Conservation (phyloP, 2,113 vertebrate species). For the Elanoides forficatus region DNA sequence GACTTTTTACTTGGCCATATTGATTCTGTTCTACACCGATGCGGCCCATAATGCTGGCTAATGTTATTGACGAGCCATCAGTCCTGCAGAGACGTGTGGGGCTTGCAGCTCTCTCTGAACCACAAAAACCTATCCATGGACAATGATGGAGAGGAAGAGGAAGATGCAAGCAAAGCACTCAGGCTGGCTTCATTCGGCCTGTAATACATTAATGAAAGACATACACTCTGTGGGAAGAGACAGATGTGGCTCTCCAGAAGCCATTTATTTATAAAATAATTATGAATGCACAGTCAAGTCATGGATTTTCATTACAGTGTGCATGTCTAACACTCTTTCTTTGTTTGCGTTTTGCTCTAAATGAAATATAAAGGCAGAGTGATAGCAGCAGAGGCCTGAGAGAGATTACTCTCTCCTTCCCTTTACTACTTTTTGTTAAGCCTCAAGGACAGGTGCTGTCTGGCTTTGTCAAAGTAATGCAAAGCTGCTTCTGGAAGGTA, state of each 20-base stretch:
- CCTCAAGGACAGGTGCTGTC: not conserved
- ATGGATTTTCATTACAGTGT: slow-evolving; percentile 73
- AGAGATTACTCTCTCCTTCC: not conserved
- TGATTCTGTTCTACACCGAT: slow-evolving; percentile 93
- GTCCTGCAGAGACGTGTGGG: slow-evolving; percentile 89
- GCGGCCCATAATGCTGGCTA: slow-evolving; percentile 92
- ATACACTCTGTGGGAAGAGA: slow-evolving; percentile 61
- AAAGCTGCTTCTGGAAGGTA: not conserved
- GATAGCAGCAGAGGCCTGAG: not conserved
- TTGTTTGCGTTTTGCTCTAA: slow-evolving; percentile 60
- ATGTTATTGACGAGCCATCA: slow-evolving; percentile 99
- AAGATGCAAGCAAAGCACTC: slow-evolving; percentile 86
- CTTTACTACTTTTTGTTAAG: not conserved
- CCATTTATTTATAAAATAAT: slow-evolving; percentile 84
- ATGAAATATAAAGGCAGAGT: slow-evolving; percentile 46
- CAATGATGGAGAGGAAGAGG: slow-evolving; percentile 88
- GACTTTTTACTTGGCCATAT: slow-evolving; percentile 90
- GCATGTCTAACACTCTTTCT: slow-evolving; percentile 62
- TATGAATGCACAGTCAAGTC: slow-evolving; percentile 74
- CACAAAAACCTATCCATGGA: slow-evolving; percentile 85
- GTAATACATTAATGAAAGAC: slow-evolving; percentile 75
- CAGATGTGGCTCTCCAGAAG: slow-evolving; percentile 71
- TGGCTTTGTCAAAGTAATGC: not conserved
- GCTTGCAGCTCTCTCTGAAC: slow-evolving; percentile 87
- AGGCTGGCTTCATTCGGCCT: slow-evolving; percentile 56